phyloP scores from a whole-genome alignment of 2,888 invertebrate genomes.

The Lycia hirtaria region DNA sequence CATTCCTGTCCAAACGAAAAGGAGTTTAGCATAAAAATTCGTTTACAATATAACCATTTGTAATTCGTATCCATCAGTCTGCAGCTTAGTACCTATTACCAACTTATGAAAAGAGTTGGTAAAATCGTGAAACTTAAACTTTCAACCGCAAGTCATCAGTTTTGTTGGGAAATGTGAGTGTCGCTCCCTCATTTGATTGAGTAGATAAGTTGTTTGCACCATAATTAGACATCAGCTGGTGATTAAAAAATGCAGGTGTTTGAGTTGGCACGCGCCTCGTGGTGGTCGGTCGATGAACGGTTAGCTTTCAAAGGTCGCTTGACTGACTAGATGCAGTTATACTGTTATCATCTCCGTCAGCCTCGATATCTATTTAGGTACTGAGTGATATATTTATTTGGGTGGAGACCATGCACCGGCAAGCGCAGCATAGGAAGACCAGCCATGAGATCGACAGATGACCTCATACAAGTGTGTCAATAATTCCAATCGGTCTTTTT shows the following conservation, averaged over 20 bases:
- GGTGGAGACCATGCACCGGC: no score
- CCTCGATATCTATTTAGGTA: no score
- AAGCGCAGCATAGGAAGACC: no score
- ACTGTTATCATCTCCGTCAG: no score
- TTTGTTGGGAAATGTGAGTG: neutral
- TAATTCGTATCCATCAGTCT: slow-evolving; percentile 15
- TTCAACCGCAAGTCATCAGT: neutral
- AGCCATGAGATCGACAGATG: no score
- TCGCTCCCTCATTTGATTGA: neutral
- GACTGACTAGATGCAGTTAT: slow-evolving; percentile 24
- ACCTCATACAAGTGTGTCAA: no score
- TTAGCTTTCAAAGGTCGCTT: slow-evolving; percentile 34
- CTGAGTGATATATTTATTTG: no score
- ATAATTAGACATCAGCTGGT: slow-evolving; percentile 6
- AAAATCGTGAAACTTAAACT: neutral
- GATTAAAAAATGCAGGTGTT: slow-evolving; percentile 13
- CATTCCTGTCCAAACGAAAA: slow-evolving; percentile 19
- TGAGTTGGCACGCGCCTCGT: slow-evolving; percentile 31
- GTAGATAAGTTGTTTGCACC: neutral
- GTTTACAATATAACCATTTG: slow-evolving; percentile 26
- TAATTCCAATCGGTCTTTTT: no score
- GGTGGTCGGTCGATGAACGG: slow-evolving; percentile 23
- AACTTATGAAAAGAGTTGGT: neutral
- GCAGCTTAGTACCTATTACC: neutral
- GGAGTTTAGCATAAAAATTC: slow-evolving; percentile 22